Evolutionary conservation across 2,113 vertebrate genomes (phyloP).

Genomic region (Excalfactoria chinensis): DNA sequence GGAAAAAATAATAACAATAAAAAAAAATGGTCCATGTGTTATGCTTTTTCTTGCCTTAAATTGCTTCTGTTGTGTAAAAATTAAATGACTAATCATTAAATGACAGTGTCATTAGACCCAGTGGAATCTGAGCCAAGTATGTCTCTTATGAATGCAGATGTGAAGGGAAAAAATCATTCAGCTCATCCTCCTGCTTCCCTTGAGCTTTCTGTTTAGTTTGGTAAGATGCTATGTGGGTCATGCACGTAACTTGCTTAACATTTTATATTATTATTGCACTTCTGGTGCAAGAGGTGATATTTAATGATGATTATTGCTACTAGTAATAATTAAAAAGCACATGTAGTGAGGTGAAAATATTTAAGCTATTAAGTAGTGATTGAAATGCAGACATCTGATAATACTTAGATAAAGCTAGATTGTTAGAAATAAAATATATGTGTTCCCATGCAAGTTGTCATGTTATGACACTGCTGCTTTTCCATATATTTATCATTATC

Average conservation of each 20-base stretch:
- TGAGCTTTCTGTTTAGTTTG: neutral
- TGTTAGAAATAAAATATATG: neutral
- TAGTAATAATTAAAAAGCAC: neutral
- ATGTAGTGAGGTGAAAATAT: neutral
- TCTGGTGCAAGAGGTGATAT: neutral
- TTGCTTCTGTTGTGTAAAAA: neutral
- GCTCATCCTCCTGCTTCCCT: neutral
- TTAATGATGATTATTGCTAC: neutral
- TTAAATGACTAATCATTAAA: neutral
- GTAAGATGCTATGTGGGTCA: no score
- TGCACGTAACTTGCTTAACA: neutral
- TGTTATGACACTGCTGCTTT: neutral
- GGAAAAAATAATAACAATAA: neutral
- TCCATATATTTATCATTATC: neutral
- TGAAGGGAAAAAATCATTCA: neutral
- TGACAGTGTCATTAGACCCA: neutral
- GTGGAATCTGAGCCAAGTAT: neutral
- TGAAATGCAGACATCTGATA: neutral
- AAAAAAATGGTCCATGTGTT: neutral
- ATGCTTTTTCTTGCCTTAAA: neutral
- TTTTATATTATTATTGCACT: neutral
- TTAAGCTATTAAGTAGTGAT: neutral
- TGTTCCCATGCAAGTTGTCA: neutral
- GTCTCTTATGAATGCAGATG: neutral
- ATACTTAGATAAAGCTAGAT: neutral